Evolutionary conservation across 2,113 vertebrate genomes (phyloP), one percentile per base, ranked within the genome.

Genomic region (Diadophis punctatus): DNA sequence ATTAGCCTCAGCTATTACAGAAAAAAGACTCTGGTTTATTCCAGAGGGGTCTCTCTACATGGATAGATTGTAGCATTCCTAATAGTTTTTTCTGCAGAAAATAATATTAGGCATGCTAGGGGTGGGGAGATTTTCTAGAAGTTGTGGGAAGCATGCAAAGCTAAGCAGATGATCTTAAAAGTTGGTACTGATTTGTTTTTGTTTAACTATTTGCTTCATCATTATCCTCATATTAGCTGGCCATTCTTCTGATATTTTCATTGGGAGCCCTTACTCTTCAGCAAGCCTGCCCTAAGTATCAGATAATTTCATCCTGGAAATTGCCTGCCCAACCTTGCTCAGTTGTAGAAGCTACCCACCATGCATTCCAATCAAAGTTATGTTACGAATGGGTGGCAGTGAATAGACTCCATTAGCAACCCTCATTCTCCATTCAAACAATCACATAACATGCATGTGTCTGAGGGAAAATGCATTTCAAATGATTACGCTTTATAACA

Each of bases 11-110:
- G 90, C 14, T 94, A 94, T 84, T 2, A 14, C 88, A 46, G 58
- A 89, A 94, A 93, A 10, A 8, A 90, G 18, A 51, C 23, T 94
- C 56, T 94, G 8, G 46, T 87, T 93, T 43, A 80, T 80, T 48
- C 90, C 2, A 49, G 60, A 22, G 25, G 18, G 49, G 22, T 88
- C 23, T 39, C 53, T 88, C 34, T 88, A 88, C 4, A 88, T 52
- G 16, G 63, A 74, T 80, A 88, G 53, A 43, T 30, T n/a, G 20
- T 43, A 92, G 43, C 34, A 18, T 80, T 88, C 49, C 4, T 39
- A 20, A 87, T 34, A 51, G 9, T 23, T 3, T 87, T 91, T 60
- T 63, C 10, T 68, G 91, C 12, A 91, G n/a, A 60, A 68, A 68
- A 68, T 16, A 68, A 68, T 68, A 68, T 68, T 68, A 68, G 63